Evolutionary conservation across 1,140 invertebrate species (phyloP).

Genomic region (Bilobella aurantiaca): DNA sequence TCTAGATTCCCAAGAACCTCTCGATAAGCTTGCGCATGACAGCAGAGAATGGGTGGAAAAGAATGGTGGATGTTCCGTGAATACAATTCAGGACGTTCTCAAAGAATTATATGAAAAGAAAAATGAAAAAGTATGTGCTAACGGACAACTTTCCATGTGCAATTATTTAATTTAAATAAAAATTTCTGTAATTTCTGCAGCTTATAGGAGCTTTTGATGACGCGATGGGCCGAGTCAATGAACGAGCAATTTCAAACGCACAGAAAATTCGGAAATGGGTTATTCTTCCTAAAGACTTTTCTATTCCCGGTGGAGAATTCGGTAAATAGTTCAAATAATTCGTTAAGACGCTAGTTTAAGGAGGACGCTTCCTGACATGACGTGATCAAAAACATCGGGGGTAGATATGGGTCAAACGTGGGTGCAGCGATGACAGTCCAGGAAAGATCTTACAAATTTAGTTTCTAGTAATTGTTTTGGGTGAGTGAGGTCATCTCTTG

Average conservation of each 20-base stretch:
- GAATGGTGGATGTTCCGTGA: slow-evolving; percentile 55
- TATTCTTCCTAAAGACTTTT: slow-evolving; percentile 79
- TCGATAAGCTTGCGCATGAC: slow-evolving; percentile 55
- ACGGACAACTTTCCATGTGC: too few relatives aligned
- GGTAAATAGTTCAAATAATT: too few relatives aligned
- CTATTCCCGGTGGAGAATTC: slow-evolving; percentile 73
- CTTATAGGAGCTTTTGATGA: slow-evolving; percentile 61
- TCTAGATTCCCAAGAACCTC: slow-evolving; percentile 54
- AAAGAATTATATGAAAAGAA: slow-evolving; percentile 39
- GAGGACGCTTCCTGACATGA: too few relatives aligned
- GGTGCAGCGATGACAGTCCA: too few relatives aligned
- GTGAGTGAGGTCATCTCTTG: too few relatives aligned
- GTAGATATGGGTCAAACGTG: too few relatives aligned
- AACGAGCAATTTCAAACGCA: slow-evolving; percentile 70
- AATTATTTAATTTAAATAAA: too few relatives aligned
- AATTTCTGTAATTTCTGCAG: slow-evolving; percentile 40
- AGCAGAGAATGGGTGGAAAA: slow-evolving; percentile 59
- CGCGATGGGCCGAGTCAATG: slow-evolving; percentile 67
- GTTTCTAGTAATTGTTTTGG: too few relatives aligned
- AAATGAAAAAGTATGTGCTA: slow-evolving; percentile 43
- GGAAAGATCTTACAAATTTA: too few relatives aligned
- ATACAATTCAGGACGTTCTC: slow-evolving; percentile 60
- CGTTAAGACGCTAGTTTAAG: too few relatives aligned
- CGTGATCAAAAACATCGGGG: too few relatives aligned
- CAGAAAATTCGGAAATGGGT: slow-evolving; percentile 81